Evolutionary conservation across 2,797 vertebrate genomes (phyloP), one percentile per base, ranked within the genome.

Genomic region (Sciurus carolinensis): DNA sequence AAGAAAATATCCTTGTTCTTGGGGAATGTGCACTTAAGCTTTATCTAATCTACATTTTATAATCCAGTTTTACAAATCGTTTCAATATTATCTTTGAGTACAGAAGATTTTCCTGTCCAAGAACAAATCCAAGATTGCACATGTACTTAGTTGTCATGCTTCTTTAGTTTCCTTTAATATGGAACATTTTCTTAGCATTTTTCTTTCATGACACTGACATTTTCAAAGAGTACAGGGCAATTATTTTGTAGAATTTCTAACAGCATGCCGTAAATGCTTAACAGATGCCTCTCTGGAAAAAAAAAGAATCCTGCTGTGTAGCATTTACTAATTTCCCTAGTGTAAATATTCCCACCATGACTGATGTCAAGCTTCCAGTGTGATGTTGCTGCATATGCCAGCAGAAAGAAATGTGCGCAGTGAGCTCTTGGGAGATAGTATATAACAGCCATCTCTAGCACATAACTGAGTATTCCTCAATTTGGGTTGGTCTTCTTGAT

Each of bases 321-420:
- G 44, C 17, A 84, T 96, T 95, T 97, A n/a, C 47, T 22, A 4
- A 88, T 97, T 92, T 87, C 50, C 42, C 17, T 96, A 71, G 91
- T 90, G 59, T 92, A 84, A 90, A 81, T 95, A 95, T 73, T 73
- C 42, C 71, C n/a, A 82, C 1, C 0, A 17, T 66, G 69, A 30
- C 42, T 90, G 62, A 79, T n/a, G 62, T 64, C 75, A 84, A 33
- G 57, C 26, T 87, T 26, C 15, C 54, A 64, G 62, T 50, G 42
- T 75, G 42, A 87, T 88, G 22, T 30, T 86, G 17, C 54, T 95
- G 73, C 90, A 81, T 62, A n/a, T 81, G 39, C 22, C 72, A 59
- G 22, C 67, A 10, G 39, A 71, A 91, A 92, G 10, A 79, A 57
- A 5, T 36, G 13, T 67, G 69, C 26, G 36, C 5, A 52, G 5